A percentile compares a stretch with the other conserved stretches of the same genome.
phyloP scores from a whole-genome alignment of 1,140 invertebrate species.

The Leptonema lineaticorne region DNA sequence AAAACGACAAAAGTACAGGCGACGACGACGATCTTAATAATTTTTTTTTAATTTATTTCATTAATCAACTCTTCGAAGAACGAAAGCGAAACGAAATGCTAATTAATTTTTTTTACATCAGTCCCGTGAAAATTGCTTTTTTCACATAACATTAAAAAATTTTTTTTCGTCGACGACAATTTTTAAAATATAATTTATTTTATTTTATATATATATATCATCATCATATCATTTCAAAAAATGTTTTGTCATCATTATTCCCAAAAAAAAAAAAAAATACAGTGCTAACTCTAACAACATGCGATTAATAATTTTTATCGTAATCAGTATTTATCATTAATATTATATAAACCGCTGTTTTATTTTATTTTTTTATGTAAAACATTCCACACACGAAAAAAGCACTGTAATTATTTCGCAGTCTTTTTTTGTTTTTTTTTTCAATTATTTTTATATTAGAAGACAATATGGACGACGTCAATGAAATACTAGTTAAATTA shows the following conservation, averaged over 20 bases:
- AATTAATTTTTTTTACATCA: constrained; percentile 43
- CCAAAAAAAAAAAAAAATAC: too few species aligned
- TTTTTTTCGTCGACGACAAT: constrained; percentile 39
- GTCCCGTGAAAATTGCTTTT: constrained; percentile 42
- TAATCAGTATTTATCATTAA: too few species aligned
- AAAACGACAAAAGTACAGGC: too few species aligned
- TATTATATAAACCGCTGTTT: constrained; percentile 20
- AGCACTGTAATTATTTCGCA: constrained; percentile 21
- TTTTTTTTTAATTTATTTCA: too few species aligned
- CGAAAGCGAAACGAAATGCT: constrained; percentile 41
- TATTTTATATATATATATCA: constrained; percentile 33
- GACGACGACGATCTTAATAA: too few species aligned
- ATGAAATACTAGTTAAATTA: too few species aligned
- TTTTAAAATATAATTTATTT: constrained; percentile 41
- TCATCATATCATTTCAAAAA: too few species aligned
- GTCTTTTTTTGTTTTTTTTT: too few species aligned
- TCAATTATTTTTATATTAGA: constrained; percentile 7
- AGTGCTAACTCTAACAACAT: constrained; percentile 40
- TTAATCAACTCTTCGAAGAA: too few species aligned
- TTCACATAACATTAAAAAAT: constrained; percentile 42
- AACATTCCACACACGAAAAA: constrained; percentile 5
- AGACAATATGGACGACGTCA: constrained; percentile 13
- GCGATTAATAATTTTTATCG: too few species aligned
- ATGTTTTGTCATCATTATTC: too few species aligned
- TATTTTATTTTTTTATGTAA: constrained; percentile 15